phyloP scores from a whole-genome alignment of 2,888 invertebrate genomes.

The Nymphalis urticae region DNA sequence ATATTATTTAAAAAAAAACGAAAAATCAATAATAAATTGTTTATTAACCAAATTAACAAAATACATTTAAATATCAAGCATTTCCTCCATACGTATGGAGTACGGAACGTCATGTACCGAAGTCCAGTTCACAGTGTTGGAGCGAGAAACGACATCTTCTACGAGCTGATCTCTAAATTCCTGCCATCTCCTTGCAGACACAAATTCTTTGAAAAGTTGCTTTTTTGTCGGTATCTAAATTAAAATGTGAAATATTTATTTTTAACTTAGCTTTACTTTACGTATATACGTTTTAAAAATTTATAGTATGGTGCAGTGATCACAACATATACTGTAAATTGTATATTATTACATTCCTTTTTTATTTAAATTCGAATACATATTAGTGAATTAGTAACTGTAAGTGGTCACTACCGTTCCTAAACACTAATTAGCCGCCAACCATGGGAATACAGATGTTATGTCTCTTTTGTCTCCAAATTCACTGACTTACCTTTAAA shows the following conservation, averaged over 20 bases:
- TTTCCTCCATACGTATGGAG: slow-evolving; percentile 82
- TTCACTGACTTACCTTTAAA: too few species aligned
- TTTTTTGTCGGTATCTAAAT: slow-evolving; percentile 80
- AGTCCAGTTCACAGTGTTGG: slow-evolving; percentile 78
- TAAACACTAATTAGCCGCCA: too few species aligned
- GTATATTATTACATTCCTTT: too few species aligned
- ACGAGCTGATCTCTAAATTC: slow-evolving; percentile 77
- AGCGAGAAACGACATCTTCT: slow-evolving; percentile 71
- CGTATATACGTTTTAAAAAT: too few species aligned
- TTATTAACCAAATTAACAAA: slow-evolving; percentile 4
- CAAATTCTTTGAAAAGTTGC: slow-evolving; percentile 80
- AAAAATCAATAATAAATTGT: neutral
- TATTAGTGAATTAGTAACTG: too few species aligned
- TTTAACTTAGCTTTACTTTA: neutral
- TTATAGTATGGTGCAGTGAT: too few species aligned
- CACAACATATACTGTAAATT: too few species aligned
- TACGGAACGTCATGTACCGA: slow-evolving; percentile 84
- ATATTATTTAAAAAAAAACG: neutral
- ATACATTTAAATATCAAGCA: slow-evolving; percentile 62
- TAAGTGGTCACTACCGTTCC: too few species aligned
- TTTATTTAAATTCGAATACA: too few species aligned
- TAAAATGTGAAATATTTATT: neutral
- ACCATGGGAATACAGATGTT: too few species aligned
- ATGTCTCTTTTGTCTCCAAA: too few species aligned
- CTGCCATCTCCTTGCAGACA: slow-evolving; percentile 80